Evolutionary conservation across 2,113 vertebrate genomes (phyloP).

Genomic region (Galemys pyrenaicus): DNA sequence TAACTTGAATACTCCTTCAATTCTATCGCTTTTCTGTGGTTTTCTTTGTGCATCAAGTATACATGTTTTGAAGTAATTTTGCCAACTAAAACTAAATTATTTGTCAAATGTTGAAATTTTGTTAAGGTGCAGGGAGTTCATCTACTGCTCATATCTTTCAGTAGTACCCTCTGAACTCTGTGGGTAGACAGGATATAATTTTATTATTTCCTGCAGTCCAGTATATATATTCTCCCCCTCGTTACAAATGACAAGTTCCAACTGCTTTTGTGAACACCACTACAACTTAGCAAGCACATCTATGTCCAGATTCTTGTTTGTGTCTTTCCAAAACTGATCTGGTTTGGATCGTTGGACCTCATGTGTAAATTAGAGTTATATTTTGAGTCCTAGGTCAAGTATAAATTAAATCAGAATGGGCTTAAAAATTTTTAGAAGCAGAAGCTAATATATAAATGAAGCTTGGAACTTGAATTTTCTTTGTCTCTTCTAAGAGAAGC

Average conservation of each 20-base stretch:
- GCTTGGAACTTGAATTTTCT: conserved; percentile 58
- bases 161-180: conserved; percentile 35
- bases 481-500: conserved; percentile 63
- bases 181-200: conserved; percentile 2
- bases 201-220: background rate
- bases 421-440: conserved; percentile 59
- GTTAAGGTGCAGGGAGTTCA: background rate
- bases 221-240: background rate
- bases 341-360: conserved; percentile 54
- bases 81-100: conserved; percentile 51
- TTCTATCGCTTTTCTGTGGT: background rate
- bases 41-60: conserved; percentile 49
- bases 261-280: conserved; percentile 42
- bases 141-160: conserved; percentile 1
- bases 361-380: conserved; percentile 61
- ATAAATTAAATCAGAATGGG: conserved; percentile 57
- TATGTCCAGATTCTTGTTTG: conserved; percentile 28
- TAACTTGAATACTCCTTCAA: background rate
- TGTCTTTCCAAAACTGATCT: conserved; percentile 28
- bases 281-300: conserved; percentile 42
- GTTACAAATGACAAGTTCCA: background rate
- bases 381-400: conserved; percentile 56
- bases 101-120: conserved; percentile 66
- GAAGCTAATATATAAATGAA: conserved; percentile 61
- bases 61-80: background rate